Conservation (phyloP, 2,888 invertebrate genomes). For the Oscheius sp. region DNA sequence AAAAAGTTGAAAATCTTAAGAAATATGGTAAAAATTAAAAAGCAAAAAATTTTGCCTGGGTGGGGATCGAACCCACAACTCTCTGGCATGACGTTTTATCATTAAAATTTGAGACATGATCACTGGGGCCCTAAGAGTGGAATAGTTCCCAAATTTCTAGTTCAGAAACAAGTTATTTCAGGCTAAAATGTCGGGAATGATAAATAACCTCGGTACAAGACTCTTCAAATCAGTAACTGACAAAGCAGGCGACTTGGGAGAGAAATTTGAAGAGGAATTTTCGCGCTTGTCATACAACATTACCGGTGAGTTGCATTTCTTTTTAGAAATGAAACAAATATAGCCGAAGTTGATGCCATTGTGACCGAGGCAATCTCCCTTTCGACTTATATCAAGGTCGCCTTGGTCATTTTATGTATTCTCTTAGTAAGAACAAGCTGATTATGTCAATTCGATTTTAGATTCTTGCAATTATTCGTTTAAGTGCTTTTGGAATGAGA, state of each 20-base stretch:
- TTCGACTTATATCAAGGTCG: slow-evolving; percentile 55
- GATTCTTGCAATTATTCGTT: slow-evolving; percentile 43
- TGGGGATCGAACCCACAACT: no score
- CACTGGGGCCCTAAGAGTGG: no score
- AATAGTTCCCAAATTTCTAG: no score
- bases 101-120: no score
- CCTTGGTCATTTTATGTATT: slow-evolving; percentile 44
- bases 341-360: slow-evolving; percentile 56
- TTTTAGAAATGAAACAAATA: no score
- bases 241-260: slow-evolving; percentile 57
- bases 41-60: no score
- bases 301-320: slow-evolving; percentile 51
- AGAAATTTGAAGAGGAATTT: slow-evolving; percentile 57
- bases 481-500: slow-evolving; percentile 48
- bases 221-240: slow-evolving; percentile 75
- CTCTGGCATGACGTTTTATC: no score
- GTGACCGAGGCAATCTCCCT: slow-evolving; percentile 51
- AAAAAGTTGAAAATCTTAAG: no score
- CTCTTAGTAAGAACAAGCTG: slow-evolving; percentile 31
- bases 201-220: slow-evolving; percentile 80
- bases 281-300: slow-evolving; percentile 47
- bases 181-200: slow-evolving; percentile 44
- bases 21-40: no score
- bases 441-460: slow-evolving; percentile 1
- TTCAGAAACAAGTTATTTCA: no score